Base-by-base conservation (phyloP, 2,797 vertebrate species). In the Sebastes trivittatus region DNA sequence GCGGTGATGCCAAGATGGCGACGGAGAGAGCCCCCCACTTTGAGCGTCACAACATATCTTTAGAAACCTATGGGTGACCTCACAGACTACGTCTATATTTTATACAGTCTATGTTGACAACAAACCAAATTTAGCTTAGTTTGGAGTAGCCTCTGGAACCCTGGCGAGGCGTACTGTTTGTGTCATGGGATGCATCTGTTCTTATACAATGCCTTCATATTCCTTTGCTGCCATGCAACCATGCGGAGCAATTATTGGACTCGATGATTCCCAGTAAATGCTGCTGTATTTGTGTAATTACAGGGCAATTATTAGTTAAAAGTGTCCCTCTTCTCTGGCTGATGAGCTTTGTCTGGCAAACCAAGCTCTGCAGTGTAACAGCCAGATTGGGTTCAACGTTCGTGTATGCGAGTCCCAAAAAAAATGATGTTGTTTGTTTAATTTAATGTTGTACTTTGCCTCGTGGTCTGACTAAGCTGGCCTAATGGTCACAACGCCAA, bases 401-500 rank as follows among this genome's bases (percentile, higher is more conserved):
- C 16, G n/a, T 20, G 14, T 25, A 20, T 4, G 25, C 0, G 6
- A 68, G 11, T 68, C 72, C 23, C 8, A 64, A 63, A 65, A 68
- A 29, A 59, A 32, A 4, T 29, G 1, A 8, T 59, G 14, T 18
- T 29, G 11, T 58, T 42, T 11, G 23, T 67, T 73, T 18, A 59
- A 70, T 77, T 7, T 7, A 38, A 20, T 34, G 7, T 38, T 22
- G 16, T 42, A 16, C 18, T 69, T 49, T 42, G 7, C 38, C 52
- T 30, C 42, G 11, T 29, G 34, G 20, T 23, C 59, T 25, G 20
- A 62, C 64, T 29, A 20, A 42, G 11, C 64, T 11, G 5, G 30
- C 62, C 30, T 54, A 59, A 78, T 75, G 56, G 18, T 64, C 16
- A 46, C 56, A 75, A 42, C 80, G 49, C 32, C 68, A 55, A 36